Conservation (phyloP, 64 coral and sea anemone species). For the Trachythela sp. region DNA sequence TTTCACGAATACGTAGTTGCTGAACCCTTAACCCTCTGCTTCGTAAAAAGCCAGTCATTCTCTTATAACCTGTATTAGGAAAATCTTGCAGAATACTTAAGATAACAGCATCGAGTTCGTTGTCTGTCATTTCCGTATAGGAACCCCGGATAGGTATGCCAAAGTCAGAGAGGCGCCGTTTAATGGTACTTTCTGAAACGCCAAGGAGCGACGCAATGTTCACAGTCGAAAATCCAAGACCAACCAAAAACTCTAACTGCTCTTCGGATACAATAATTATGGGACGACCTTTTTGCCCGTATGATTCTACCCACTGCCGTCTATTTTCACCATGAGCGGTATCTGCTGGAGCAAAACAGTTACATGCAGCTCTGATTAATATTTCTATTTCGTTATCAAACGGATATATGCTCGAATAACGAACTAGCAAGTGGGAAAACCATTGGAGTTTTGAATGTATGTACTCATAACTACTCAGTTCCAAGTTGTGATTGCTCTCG, state of each 20-base stretch:
- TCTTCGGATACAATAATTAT: neutral
- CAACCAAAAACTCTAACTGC: constrained; percentile 1
- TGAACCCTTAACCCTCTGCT: neutral
- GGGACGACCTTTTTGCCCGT: neutral
- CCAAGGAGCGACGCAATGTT: neutral
- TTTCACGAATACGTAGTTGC: neutral
- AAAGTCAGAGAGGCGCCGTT: neutral
- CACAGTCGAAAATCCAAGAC: neutral
- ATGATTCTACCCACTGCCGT: neutral
- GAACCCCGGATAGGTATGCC: neutral
- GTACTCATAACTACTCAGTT: neutral
- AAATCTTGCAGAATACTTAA: neutral
- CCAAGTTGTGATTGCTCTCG: neutral
- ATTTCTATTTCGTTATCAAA: neutral
- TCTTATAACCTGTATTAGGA: neutral
- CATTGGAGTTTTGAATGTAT: neutral
- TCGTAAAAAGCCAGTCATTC: neutral
- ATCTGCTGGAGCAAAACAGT: neutral
- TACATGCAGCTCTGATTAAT: neutral
- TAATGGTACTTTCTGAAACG: neutral
- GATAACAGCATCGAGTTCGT: neutral
- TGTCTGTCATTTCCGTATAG: neutral
- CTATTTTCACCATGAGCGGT: neutral
- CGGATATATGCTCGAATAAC: neutral
- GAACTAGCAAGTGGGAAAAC: neutral